Conservation (phyloP, 2,113 vertebrate genomes). For the Labeo catla region DNA sequence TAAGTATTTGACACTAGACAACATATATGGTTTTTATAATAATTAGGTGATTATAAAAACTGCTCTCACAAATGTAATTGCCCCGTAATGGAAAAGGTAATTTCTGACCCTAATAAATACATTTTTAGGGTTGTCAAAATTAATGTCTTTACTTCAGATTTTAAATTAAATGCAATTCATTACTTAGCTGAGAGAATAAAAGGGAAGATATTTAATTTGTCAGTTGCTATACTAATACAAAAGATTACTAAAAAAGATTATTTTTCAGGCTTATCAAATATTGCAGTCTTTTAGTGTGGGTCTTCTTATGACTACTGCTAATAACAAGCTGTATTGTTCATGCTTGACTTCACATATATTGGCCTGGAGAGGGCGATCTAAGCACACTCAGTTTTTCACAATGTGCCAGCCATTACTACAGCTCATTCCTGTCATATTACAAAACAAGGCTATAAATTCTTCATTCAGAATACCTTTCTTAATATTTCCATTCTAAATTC, state of each 20-base stretch:
- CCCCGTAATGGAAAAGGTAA: too few relatives aligned
- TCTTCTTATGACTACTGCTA: neutral
- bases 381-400: neutral
- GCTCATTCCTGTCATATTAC: neutral
- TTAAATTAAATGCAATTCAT: neutral
- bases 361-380: slow-evolving; percentile 36
- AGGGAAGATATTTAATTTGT: neutral
- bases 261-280: neutral
- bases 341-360: neutral
- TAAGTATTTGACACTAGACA: too few relatives aligned
- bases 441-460: neutral
- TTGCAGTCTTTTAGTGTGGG: neutral
- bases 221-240: neutral
- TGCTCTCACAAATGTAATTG: too few relatives aligned
- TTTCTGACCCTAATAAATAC: too few relatives aligned
- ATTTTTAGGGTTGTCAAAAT: neutral
- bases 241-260: neutral
- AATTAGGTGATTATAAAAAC: too few relatives aligned
- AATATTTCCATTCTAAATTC: neutral
- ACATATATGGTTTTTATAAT: too few relatives aligned
- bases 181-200: too few relatives aligned
- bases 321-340: neutral
- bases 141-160: neutral
- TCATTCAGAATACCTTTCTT: neutral
- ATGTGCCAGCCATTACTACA: neutral